Evolutionary conservation across 2,888 invertebrate species (phyloP).

Genomic region (Germaria angustata): DNA sequence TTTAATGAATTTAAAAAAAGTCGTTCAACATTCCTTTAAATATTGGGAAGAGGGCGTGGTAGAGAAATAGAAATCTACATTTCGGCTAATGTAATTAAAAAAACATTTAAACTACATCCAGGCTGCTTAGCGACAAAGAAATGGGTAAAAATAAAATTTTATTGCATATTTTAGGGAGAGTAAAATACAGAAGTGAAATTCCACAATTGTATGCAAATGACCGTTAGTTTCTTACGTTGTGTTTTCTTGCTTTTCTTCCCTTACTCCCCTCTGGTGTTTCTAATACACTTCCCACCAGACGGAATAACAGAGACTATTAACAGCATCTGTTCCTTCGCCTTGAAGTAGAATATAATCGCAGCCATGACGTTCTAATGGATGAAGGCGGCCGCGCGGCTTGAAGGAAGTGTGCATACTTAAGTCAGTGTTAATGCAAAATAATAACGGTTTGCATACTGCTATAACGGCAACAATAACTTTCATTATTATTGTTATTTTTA

Average conservation of each 20-base stretch:
- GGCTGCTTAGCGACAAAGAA: constrained; percentile 32
- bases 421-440: background rate
- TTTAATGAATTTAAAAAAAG: too few species aligned
- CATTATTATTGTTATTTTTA: constrained; percentile 46
- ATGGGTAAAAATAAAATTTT: constrained; percentile 40
- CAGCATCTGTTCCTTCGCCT: constrained; percentile 49
- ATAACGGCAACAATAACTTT: background rate
- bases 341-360: constrained; percentile 2
- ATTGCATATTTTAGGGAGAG: constrained; percentile 57
- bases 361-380: background rate
- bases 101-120: constrained; percentile 57
- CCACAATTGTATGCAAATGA: constrained; percentile 56
- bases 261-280: background rate
- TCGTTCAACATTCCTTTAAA: background rate
- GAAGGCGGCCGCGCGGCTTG: constrained; percentile 13
- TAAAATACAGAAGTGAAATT: constrained; percentile 23
- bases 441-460: constrained; percentile 10
- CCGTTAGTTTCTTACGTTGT: constrained; percentile 28
- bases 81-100: constrained; percentile 59
- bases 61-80: constrained; percentile 33
- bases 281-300: constrained; percentile 30
- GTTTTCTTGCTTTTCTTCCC: background rate
- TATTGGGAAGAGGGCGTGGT: background rate
- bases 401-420: background rate
- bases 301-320: constrained; percentile 58